phyloP scores from a whole-genome alignment of 1,140 invertebrate genomes.

The Papilio aristodemus region DNA sequence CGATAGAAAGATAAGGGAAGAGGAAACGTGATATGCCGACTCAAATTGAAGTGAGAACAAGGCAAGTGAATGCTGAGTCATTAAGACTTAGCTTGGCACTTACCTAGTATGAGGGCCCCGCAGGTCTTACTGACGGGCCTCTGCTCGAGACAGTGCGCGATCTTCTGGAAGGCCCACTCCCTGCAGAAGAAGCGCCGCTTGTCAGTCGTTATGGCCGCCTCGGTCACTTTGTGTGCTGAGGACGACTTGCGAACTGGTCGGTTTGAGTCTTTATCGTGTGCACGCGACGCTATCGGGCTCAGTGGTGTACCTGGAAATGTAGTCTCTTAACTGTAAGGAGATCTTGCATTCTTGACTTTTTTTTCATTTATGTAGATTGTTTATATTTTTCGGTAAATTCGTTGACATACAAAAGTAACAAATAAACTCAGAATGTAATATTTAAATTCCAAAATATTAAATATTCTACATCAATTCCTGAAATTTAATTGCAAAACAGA shows the following conservation, averaged over 20 bases:
- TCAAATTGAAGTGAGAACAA: neutral
- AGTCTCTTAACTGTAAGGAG: neutral
- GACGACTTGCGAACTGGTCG: constrained; percentile 72
- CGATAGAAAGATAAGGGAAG: too few species aligned
- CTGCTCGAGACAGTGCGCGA: constrained; percentile 94
- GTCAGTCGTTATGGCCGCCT: constrained; percentile 60
- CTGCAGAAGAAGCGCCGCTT: constrained; percentile 81
- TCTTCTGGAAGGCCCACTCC: constrained; percentile 97
- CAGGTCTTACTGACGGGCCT: constrained; percentile 88
- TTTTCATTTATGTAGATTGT: too few species aligned
- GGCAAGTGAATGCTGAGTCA: too few species aligned
- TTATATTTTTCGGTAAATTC: too few species aligned
- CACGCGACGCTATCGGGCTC: constrained; percentile 55
- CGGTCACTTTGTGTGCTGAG: constrained; percentile 62
- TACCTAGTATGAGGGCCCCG: constrained; percentile 89
- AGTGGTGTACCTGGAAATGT: constrained; percentile 55
- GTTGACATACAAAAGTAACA: neutral
- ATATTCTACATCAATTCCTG: too few species aligned
- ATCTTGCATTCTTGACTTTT: too few species aligned
- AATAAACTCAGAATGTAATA: too few species aligned
- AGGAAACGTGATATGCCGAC: too few species aligned
- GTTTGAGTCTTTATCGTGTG: constrained; percentile 51
- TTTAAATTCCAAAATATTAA: too few species aligned
- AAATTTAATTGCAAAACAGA: neutral
- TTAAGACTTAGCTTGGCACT: constrained; percentile 11